Percentiles rank a stretch among this genome's conserved stretches.
These are phyloP conservation scores for Thripadectes ignobilis DNA, from an alignment of 2,797 vertebrate genomes.

Conservation along the genomic window DNA sequence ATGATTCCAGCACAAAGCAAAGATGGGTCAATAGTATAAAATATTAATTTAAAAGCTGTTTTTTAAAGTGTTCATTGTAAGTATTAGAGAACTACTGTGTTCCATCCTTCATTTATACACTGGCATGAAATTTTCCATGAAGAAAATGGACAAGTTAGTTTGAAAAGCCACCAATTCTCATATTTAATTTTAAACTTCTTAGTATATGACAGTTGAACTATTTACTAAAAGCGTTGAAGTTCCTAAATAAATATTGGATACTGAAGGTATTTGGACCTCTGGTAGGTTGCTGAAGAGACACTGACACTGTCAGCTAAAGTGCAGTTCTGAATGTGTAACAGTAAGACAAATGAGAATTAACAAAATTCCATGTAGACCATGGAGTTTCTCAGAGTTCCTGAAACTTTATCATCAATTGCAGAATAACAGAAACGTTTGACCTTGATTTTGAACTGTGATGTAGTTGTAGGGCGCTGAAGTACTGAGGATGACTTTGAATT, in stretches of 20 bases:
- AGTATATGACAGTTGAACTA: not conserved
- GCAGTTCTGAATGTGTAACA: conserved; percentile 1
- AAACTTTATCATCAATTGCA: not conserved
- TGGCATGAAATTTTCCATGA: conserved; percentile 40
- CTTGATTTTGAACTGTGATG: not conserved
- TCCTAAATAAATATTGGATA: not conserved
- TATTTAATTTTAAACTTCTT: not conserved
- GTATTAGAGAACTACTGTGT: conserved; percentile 34
- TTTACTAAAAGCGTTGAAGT: not conserved
- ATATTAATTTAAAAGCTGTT: conserved; percentile 48
- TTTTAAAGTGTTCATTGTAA: conserved; percentile 36
- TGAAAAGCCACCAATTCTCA: conserved; percentile 31
- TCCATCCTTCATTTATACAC: conserved; percentile 49
- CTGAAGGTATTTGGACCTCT: conserved; percentile 28
- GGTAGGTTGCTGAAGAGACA: conserved; percentile 22
- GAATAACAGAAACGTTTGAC: not conserved
- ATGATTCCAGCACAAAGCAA: conserved; percentile 98
- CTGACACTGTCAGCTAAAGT: not conserved
- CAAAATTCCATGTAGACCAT: conserved; percentile 18
- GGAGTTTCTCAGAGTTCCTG: conserved; percentile 14
- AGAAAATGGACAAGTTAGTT: conserved; percentile 35
- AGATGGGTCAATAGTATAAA: conserved; percentile 96
- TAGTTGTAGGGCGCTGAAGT: not conserved
- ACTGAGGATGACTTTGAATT: not conserved
- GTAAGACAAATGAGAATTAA: not conserved